Percentiles rank a stretch among this genome's conserved stretches.
These are phyloP conservation scores for Diabrotica undecimpunctata DNA, from an alignment of 1,140 invertebrate species.

Conservation along the genomic window DNA sequence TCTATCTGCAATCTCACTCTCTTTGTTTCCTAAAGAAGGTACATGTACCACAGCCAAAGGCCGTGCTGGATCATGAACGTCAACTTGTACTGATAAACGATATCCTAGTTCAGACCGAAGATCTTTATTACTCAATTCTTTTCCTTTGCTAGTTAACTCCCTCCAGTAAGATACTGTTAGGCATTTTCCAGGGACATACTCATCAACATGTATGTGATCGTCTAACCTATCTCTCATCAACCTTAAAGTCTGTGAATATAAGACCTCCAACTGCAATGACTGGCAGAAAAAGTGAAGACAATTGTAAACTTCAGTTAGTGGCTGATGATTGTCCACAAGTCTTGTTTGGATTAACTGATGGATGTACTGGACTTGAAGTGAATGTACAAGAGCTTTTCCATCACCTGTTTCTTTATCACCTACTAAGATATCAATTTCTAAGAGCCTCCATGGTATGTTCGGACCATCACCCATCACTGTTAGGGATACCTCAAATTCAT, in stretches of 20 bases:
- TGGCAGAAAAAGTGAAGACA: conserved; percentile 93
- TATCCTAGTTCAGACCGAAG: conserved; percentile 82
- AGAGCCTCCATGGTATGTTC: conserved; percentile 87
- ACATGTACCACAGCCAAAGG: conserved; percentile 84
- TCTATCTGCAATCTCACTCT: conserved; percentile 72
- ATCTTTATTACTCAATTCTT: conserved; percentile 59
- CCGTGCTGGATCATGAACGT: conserved; percentile 74
- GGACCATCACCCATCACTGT: conserved; percentile 96
- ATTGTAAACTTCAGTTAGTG: conserved; percentile 79
- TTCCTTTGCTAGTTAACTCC: conserved; percentile 50
- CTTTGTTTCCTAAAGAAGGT: conserved; percentile 67
- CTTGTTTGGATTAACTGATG: conserved; percentile 87
- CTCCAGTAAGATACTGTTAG: conserved; percentile 91
- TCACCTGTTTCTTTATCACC: conserved; percentile 97
- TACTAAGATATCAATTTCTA: conserved; percentile 93
- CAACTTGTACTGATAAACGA: conserved; percentile 83
- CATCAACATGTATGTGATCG: conserved; percentile 87
- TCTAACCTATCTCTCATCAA: conserved; percentile 84
- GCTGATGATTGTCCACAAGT: conserved; percentile 79
- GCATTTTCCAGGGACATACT: conserved; percentile 84
- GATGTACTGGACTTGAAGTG: conserved; percentile 86
- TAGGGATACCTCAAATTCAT: conserved; percentile 93
- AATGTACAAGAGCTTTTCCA: conserved; percentile 91
- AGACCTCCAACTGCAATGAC: conserved; percentile 88
- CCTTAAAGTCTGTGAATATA: conserved; percentile 90